phyloP scores from a whole-genome alignment of 2,113 vertebrate genomes.

The Smithornis capensis region DNA sequence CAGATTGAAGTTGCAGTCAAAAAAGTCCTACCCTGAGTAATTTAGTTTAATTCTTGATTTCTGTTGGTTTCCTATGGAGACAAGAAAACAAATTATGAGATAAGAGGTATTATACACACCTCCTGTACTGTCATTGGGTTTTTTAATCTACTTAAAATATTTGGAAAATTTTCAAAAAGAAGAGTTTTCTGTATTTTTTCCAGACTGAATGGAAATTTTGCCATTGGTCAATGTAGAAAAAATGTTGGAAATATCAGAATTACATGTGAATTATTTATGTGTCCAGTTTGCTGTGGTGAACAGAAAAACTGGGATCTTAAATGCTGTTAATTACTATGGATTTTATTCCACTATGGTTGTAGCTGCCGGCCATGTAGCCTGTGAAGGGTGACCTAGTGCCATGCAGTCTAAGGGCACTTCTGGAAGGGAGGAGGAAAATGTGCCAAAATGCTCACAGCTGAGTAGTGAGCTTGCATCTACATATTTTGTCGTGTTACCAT shows the following conservation, averaged over 20 bases:
- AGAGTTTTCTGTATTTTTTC: background rate
- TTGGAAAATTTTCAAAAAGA: background rate
- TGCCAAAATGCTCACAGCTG: background rate
- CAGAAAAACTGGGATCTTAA: background rate
- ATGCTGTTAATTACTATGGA: background rate
- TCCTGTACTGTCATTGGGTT: background rate
- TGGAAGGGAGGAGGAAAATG: background rate
- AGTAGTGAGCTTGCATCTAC: background rate
- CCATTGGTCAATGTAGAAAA: conserved; percentile 35
- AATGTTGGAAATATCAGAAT: background rate
- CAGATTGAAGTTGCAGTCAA: background rate
- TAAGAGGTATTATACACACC: background rate
- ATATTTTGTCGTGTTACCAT: background rate
- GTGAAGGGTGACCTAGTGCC: background rate
- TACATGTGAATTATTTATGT: background rate
- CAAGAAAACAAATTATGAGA: background rate
- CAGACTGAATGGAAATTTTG: conserved; percentile 35
- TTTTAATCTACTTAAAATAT: background rate
- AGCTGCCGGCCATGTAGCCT: background rate
- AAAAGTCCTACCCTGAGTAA: background rate
- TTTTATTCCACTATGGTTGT: background rate
- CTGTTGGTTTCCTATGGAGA: background rate
- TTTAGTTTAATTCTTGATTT: background rate
- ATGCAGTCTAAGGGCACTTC: background rate
- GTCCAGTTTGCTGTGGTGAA: background rate